These are phyloP conservation scores for human (Homo sapiens) DNA, from an alignment of 2,113 vertebrate species.

Conservation along the genomic window DNA sequence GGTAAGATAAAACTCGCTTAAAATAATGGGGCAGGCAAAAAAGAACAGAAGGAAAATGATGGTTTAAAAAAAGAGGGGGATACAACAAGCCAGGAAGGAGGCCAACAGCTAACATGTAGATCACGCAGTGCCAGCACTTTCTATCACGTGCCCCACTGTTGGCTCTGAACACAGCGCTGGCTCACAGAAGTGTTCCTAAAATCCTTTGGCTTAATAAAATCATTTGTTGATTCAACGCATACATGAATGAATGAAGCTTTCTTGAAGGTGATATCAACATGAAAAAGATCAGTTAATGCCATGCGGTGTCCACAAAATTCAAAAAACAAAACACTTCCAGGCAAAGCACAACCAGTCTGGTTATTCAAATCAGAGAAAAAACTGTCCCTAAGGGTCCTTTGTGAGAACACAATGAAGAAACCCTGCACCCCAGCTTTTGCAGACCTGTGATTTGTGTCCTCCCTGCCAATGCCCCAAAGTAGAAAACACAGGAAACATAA, in stretches of 20 bases:
- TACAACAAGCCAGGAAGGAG: neutral
- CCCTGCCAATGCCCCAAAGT: neutral
- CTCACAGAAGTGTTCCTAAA: neutral
- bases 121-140: rapidly evolving
- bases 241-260: neutral
- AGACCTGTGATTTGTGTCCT: neutral
- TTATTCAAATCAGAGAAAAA: neutral
- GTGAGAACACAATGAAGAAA: neutral
- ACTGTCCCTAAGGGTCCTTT: neutral
- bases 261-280: neutral
- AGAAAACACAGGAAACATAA: neutral
- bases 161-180: neutral
- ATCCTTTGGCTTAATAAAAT: neutral
- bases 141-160: neutral
- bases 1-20: neutral
- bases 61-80: neutral
- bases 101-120: no score
- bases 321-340: neutral
- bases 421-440: neutral
- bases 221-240: neutral
- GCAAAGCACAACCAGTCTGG: neutral
- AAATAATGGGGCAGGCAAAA: neutral
- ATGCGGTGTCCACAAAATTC: neutral
- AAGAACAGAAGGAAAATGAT: neutral
- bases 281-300: neutral